Percentiles rank a stretch among this genome's conserved stretches.
Evolutionary conservation across 2,113 vertebrate species (phyloP).

Genomic region (Holacanthus passer): DNA sequence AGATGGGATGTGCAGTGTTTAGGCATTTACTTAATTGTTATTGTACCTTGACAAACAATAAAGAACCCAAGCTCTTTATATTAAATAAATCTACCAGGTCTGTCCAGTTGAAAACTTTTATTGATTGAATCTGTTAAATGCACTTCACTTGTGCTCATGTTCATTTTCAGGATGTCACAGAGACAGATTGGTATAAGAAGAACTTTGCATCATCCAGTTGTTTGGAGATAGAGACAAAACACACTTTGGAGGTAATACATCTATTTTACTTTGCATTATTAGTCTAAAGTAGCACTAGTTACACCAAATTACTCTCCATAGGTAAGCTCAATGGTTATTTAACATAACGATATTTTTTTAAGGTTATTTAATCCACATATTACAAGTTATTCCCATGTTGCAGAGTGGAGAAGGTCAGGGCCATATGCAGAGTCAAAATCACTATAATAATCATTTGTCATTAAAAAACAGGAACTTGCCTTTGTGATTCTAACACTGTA

Average conservation of each 20-base stretch:
- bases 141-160: background rate
- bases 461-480: background rate
- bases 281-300: background rate
- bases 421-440: background rate
- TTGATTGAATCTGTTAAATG: background rate
- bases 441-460: background rate
- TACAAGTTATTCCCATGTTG: background rate
- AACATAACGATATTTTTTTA: background rate
- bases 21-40: background rate
- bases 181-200: constrained; percentile 77
- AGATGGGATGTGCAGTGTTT: background rate
- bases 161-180: constrained; percentile 76
- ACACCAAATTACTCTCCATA: too few relatives aligned
- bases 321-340: background rate
- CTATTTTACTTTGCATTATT: background rate
- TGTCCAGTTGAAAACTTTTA: background rate
- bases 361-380: background rate
- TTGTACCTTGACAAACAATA: background rate
- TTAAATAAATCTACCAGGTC: background rate
- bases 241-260: constrained; percentile 72
- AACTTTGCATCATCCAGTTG: constrained; percentile 66
- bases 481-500: background rate
- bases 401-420: background rate
- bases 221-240: constrained; percentile 66
- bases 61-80: background rate